phyloP scores from a whole-genome alignment of 2,888 invertebrate species.

The Euplagia quadripunctaria region DNA sequence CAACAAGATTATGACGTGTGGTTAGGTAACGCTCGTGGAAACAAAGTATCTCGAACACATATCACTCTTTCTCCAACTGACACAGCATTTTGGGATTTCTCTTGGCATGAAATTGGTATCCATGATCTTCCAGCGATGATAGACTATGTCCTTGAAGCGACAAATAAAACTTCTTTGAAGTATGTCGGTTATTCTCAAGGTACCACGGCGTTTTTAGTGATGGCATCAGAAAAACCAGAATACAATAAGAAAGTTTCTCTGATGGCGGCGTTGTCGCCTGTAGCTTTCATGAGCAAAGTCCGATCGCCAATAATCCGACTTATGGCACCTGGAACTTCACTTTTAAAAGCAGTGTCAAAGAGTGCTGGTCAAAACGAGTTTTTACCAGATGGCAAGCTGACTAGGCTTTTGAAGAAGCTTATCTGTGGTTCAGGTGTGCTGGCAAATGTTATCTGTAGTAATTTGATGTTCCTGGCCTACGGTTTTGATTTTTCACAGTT shows the following conservation, averaged over 20 bases:
- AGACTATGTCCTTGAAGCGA: slow-evolving; percentile 88
- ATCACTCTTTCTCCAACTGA: slow-evolving; percentile 67
- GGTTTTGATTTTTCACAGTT: slow-evolving; percentile 87
- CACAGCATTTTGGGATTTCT: slow-evolving; percentile 89
- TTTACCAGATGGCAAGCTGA: slow-evolving; percentile 86
- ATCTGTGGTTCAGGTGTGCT: slow-evolving; percentile 78
- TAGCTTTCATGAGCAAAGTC: slow-evolving; percentile 82
- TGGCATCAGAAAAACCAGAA: slow-evolving; percentile 83
- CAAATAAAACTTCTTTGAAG: slow-evolving; percentile 84
- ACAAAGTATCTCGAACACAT: slow-evolving; percentile 88
- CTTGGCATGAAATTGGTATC: slow-evolving; percentile 93
- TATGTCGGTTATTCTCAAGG: slow-evolving; percentile 92
- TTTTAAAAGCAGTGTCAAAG: slow-evolving; percentile 59
- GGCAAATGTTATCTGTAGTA: slow-evolving; percentile 86
- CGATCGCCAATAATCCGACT: slow-evolving; percentile 70
- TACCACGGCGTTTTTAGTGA: slow-evolving; percentile 87
- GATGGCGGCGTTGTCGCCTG: slow-evolving; percentile 87
- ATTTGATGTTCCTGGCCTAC: slow-evolving; percentile 86
- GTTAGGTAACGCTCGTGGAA: slow-evolving; percentile 93
- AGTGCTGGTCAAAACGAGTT: slow-evolving; percentile 88
- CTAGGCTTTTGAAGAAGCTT: slow-evolving; percentile 74
- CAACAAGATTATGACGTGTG: slow-evolving; percentile 91
- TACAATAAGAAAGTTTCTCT: slow-evolving; percentile 86
- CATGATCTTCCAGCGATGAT: slow-evolving; percentile 94
- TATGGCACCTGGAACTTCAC: slow-evolving; percentile 59